Conservation (phyloP, 2,797 vertebrate species). For the Parambassis ranga region DNA sequence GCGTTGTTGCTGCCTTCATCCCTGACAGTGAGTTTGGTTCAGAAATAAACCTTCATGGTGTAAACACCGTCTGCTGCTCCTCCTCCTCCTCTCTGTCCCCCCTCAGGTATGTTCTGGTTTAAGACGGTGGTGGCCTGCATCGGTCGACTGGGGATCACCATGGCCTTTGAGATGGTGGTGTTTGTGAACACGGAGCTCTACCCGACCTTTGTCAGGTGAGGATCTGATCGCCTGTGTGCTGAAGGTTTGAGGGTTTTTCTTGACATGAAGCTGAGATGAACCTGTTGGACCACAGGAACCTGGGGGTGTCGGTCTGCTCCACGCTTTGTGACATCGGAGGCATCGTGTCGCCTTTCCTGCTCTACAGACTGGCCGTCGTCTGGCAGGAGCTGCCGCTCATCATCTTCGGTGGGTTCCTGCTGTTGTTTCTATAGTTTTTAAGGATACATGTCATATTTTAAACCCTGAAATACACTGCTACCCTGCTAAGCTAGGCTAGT, state of each 20-base stretch:
- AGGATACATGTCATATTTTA: too few relatives aligned
- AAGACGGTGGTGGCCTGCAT: constrained; percentile 88
- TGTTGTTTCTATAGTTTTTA: too few relatives aligned
- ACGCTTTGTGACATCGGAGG: constrained; percentile 90
- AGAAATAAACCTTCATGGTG: too few relatives aligned
- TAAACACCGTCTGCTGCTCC: too few relatives aligned
- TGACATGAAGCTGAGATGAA: not conserved
- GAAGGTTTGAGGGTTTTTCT: too few relatives aligned
- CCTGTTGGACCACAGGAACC: constrained; percentile 77
- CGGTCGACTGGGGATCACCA: constrained; percentile 91
- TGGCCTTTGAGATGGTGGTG: constrained; percentile 93
- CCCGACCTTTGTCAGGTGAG: constrained; percentile 88
- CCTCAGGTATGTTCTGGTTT: constrained; percentile 86
- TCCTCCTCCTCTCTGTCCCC: too few relatives aligned
- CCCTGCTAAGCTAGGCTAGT: too few relatives aligned
- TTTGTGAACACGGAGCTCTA: constrained; percentile 86
- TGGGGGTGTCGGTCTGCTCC: constrained; percentile 89
- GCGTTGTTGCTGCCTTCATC: constrained; percentile 87
- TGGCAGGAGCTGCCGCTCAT: constrained; percentile 89
- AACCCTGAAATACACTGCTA: too few relatives aligned
- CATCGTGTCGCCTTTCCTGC: constrained; percentile 87
- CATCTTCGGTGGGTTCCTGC: constrained; percentile 88
- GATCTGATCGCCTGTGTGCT: too few relatives aligned
- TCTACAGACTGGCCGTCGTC: constrained; percentile 87
- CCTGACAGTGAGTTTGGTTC: constrained; percentile 91